A percentile compares a stretch with the other conserved stretches of the same genome.
Conservation (phyloP, 2,888 invertebrate species). For the Apantesis nais region DNA sequence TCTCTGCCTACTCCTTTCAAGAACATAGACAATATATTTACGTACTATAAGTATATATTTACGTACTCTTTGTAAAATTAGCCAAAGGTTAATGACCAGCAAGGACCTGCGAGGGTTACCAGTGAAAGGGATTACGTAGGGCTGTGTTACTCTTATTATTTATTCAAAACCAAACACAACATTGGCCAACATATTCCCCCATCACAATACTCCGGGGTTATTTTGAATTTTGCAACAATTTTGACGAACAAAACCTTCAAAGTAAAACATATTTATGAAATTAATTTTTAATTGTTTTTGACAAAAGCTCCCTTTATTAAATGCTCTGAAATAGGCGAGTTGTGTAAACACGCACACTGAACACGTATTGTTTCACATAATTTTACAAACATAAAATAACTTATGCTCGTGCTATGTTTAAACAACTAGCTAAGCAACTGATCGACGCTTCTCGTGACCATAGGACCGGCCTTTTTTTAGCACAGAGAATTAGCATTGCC, state of each 20-base stretch:
- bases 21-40: background rate
- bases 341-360: too few relatives aligned
- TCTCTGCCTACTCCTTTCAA: background rate
- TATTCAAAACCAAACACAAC: constrained; percentile 8
- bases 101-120: constrained; percentile 4
- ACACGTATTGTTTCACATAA: background rate
- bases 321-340: background rate
- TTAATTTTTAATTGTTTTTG: background rate
- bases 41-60: background rate
- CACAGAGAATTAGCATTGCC: too few relatives aligned
- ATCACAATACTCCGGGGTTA: constrained; percentile 4
- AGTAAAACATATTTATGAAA: background rate
- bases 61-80: background rate
- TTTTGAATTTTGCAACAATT: constrained; percentile 5
- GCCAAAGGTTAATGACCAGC: constrained; percentile 3
- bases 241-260: constrained; percentile 8
- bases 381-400: background rate
- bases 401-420: too few relatives aligned
- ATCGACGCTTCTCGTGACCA: too few relatives aligned
- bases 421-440: too few relatives aligned
- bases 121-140: constrained; percentile 5
- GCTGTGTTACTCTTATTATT: constrained; percentile 7
- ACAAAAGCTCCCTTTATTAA: background rate
- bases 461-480: too few relatives aligned
- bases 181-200: constrained; percentile 8